Percentiles rank a stretch among this genome's conserved stretches.
These are phyloP conservation scores for Guaruba guarouba DNA, from an alignment of 2,113 vertebrate species.

Conservation along the genomic window DNA sequence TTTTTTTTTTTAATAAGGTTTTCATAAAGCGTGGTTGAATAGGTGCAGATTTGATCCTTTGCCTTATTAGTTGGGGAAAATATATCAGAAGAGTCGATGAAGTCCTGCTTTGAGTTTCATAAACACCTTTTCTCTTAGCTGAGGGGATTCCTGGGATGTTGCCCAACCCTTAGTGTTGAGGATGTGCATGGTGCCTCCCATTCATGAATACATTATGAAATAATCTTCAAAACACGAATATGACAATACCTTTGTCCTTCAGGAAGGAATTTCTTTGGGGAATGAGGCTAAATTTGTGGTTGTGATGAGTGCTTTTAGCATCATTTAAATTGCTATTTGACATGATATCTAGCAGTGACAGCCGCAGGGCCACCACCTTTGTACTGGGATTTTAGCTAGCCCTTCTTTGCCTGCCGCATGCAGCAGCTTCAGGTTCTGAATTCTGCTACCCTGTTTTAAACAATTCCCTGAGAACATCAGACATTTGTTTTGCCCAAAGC, in stretches of 20 bases:
- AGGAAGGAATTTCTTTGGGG: background rate
- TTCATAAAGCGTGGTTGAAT: background rate
- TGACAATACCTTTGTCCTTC: background rate
- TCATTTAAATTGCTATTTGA: background rate
- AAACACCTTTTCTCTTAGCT: background rate
- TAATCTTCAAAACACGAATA: background rate
- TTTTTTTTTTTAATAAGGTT: background rate
- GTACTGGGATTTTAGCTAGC: background rate
- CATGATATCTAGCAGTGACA: background rate
- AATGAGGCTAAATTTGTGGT: background rate
- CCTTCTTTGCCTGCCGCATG: background rate
- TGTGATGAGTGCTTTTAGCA: background rate
- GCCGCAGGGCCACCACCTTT: accelerated
- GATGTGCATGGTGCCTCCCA: accelerated
- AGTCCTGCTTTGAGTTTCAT: background rate
- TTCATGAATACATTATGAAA: accelerated
- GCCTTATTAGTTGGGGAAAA: background rate
- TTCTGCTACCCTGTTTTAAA: background rate
- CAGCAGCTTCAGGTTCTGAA: background rate
- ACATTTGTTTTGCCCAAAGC: background rate
- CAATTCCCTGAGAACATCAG: background rate
- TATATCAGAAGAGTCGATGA: background rate
- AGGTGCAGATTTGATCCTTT: background rate
- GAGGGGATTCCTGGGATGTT: background rate
- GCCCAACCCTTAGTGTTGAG: accelerated